phyloP scores from a whole-genome alignment of 2,888 invertebrate genomes.

The Scaptodrosophila latifasciaeformis region DNA sequence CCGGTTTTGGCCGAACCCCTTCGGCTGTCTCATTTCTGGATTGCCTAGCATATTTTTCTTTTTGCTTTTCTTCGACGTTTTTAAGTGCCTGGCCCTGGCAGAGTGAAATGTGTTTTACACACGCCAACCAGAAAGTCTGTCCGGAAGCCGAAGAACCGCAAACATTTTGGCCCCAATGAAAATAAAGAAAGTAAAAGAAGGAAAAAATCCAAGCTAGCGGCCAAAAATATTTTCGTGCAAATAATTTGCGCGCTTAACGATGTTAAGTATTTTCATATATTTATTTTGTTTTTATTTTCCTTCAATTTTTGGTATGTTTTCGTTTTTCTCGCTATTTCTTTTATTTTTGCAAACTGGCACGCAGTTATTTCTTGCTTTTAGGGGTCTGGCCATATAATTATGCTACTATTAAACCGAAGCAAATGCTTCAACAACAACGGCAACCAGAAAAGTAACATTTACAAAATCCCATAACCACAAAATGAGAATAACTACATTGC shows the following conservation, averaged over 20 bases:
- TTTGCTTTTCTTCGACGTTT: not conserved
- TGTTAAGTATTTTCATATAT: conserved; percentile 51
- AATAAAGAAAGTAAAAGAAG: conserved; percentile 4
- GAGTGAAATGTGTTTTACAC: conserved; percentile 54
- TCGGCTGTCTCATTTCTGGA: not conserved
- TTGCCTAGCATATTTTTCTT: not conserved
- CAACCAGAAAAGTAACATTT: no score
- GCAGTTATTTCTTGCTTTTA: conserved; percentile 17
- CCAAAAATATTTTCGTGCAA: conserved; percentile 64
- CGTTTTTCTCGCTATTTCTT: no score
- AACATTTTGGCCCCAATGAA: conserved; percentile 1
- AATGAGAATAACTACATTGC: conserved; percentile 16
- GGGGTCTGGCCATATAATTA: conserved; percentile 42
- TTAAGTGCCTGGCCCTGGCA: conserved; percentile 13
- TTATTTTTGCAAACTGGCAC: no score
- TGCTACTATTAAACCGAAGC: conserved; percentile 49
- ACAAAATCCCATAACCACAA: no score
- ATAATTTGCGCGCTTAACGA: conserved; percentile 62
- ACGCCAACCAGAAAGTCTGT: conserved; percentile 48
- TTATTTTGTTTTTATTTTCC: no score
- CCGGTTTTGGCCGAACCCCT: not conserved
- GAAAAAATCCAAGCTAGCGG: conserved; percentile 32
- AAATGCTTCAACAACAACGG: conserved; percentile 14
- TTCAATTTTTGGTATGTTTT: no score
- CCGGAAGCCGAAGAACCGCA: conserved; percentile 42